Base-by-base conservation (phyloP, 2,888 invertebrate species). In the Unio delphinus region DNA sequence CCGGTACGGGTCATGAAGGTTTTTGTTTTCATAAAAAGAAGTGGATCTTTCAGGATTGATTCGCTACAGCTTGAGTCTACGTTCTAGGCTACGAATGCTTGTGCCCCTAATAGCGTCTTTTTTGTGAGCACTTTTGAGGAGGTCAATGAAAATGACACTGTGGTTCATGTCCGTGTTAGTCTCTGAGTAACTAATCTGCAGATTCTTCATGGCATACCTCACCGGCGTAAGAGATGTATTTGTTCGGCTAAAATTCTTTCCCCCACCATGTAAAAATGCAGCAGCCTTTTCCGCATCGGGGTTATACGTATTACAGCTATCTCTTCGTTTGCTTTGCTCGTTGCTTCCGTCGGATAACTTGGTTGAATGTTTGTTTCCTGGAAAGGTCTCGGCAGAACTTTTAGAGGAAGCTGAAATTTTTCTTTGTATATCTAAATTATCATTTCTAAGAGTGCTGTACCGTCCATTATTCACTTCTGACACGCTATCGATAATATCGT, bases 161-260 rank as follows among this genome's bases (percentile, higher is more conserved):
- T 83, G 79, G 68, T 85, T 85, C 54, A 76, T 74, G 64, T 80
- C 79, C 11, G 81, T 74, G 69, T 85, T 85, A 3, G 81, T 83
- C 61, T 81, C 78, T 4, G 85, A 80, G 68, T 85, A 85, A 63
- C 78, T 82, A 64, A 84, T 78, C 62, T 82, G 78, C 4, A 83
- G 70, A 55, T 79, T 78, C 60, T 70, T 72, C 55, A 82, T 67
- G 6, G 83, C 83, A 17, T 78, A 74, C 62, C 76, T 74, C 8
- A 76, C 71, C 11, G 79, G 79, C 1, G 75, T 75, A 54, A 82
- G 64, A 34, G 75, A 76, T n/a, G 79, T 80, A 59, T 76, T 80
- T 7, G 81, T 74, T 23, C 78, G 70, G 28, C 78, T 81, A 67
- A 83, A 85, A 34, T 79, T 78, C 60, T 79, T 76, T 15, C 74